Conservation (phyloP, 2,113 vertebrate species). For the Megatriorchis doriae region DNA sequence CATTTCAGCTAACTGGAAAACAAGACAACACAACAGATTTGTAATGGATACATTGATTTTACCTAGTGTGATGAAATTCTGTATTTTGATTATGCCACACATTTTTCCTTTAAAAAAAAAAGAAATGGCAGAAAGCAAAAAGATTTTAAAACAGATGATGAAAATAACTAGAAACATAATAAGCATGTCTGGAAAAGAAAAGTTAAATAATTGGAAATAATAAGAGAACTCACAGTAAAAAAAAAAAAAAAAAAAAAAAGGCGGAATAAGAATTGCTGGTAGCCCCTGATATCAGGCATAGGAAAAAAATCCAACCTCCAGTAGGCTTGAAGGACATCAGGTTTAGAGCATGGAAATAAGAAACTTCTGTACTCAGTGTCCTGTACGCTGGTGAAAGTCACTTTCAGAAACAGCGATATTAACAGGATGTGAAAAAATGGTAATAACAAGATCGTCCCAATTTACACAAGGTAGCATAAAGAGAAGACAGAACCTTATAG, state of each 20-base stretch:
- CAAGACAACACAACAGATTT: background rate
- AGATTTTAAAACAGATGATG: background rate
- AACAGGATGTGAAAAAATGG: background rate
- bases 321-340: background rate
- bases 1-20: background rate
- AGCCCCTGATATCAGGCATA: background rate
- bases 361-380: background rate
- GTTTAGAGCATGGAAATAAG: background rate
- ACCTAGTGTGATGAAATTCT: background rate
- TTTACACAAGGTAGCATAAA: background rate
- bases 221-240: background rate
- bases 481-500: background rate
- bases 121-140: accelerated
- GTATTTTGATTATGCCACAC: background rate
- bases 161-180: background rate
- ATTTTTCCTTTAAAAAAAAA: background rate
- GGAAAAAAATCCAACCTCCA: background rate
- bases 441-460: background rate
- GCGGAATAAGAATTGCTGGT: background rate
- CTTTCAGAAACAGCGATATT: background rate
- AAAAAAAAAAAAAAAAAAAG: background rate
- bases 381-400: background rate
- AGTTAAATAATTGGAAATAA: background rate
- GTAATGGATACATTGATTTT: background rate
- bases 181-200: background rate